Evolutionary conservation across 2,113 vertebrate species (phyloP), one percentile per base, ranked within the genome.

Genomic region (Salvelinus fontinalis): DNA sequence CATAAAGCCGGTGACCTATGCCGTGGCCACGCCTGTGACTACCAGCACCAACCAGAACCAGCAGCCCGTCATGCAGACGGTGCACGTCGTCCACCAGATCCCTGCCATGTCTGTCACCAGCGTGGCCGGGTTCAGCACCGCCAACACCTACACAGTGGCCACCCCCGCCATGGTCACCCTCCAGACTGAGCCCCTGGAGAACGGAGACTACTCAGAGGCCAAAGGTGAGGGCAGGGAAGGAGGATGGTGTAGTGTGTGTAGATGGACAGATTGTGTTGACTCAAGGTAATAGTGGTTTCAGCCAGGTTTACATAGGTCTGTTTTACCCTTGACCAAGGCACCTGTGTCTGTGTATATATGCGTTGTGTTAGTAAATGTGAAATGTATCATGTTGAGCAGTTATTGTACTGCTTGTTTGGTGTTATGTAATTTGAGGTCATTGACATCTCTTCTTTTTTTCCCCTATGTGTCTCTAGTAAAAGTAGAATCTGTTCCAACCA

Each of bases 1-100:
- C 76, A 92, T 97, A 39, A 99, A 99, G 92, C 97, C 97, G 0
- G 94, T 98, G 84, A 94, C 97, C 51, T 99, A 98, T 88, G 90
- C 97, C 73, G 95, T 99, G 88, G 94, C 97, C 39, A 92, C 97
- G 31, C 96, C 97, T 0, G 95, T 96, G 83, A 95, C 96, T 84
- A 94, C 95, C 84, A 87, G 95, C 2, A 86, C 93, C 67, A 91
- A 95, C 71, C 95, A 96, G 92, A 91, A 95, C 71, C 95, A 96
- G 92, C 96, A 96, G 14, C 92, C 96, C 0, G 88, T 97, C 26
- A 93, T 96, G 91, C 97, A 99, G 92, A 97, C 97, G 0, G 95
- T 99, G 51, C 97, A 97, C 2, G 95, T 99, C 34, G 95, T 99
- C 81, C 97, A 98, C 89, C 97, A 98, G 94, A 96, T 99, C 88